Conservation (phyloP, 2,888 invertebrate species). For the Aphelenchoides bicaudatus region DNA sequence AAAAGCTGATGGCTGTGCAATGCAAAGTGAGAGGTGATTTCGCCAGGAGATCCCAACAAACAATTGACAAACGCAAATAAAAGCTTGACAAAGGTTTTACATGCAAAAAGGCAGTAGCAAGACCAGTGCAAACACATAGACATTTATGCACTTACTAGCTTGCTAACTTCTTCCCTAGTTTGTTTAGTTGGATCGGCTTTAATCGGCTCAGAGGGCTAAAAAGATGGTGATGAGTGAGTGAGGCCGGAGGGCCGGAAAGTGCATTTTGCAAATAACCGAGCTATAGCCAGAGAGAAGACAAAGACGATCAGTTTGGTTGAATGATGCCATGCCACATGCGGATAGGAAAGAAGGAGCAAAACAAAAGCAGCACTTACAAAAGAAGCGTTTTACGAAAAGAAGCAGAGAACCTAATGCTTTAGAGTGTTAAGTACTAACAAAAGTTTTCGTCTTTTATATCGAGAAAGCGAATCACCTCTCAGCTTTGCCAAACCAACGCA, state of each 20-base stretch:
- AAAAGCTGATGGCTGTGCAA: too few species aligned
- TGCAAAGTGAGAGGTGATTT: too few species aligned
- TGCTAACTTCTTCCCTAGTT: conserved; percentile 29
- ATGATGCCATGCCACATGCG: neutral
- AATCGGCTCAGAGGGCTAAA: conserved; percentile 35
- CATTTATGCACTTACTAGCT: conserved; percentile 34
- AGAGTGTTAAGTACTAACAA: neutral
- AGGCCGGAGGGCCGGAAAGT: conserved; percentile 16
- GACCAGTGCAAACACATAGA: neutral
- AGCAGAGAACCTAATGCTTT: neutral
- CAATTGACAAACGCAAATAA: too few species aligned
- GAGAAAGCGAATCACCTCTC: conserved; percentile 8
- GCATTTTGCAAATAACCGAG: too few species aligned
- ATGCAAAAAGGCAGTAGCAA: too few species aligned
- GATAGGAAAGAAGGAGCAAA: conserved; percentile 5
- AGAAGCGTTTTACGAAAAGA: conserved; percentile 15
- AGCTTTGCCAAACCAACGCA: conserved; percentile 1
- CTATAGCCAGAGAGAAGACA: too few species aligned
- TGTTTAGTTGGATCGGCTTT: conserved; percentile 28
- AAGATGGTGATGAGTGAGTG: conserved; percentile 11
- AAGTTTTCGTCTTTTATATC: neutral
- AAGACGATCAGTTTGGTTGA: too few species aligned
- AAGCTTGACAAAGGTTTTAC: too few species aligned
- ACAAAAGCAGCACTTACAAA: neutral
- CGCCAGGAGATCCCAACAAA: too few species aligned